Conservation (phyloP, 2,797 vertebrate species). For the Neomorphus geoffroyi region DNA sequence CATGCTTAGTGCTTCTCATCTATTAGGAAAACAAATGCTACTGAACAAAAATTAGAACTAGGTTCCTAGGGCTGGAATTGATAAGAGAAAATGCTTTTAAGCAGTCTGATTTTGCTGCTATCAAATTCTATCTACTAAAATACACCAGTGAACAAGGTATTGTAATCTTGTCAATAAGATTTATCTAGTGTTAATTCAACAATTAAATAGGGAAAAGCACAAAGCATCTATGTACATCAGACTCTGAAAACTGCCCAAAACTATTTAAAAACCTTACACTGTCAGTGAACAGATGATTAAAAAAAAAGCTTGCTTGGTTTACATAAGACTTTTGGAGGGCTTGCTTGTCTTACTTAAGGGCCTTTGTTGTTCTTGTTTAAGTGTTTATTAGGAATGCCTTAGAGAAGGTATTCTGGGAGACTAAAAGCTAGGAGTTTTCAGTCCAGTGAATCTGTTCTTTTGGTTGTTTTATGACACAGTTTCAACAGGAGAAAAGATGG, state of each 20-base stretch:
- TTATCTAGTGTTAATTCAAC: neutral
- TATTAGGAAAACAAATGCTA: neutral
- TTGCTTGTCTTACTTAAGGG: neutral
- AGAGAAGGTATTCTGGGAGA: neutral
- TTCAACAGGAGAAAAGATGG: neutral
- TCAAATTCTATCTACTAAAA: neutral
- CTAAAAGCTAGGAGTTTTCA: neutral
- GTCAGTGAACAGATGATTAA: neutral
- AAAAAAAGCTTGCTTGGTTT: neutral
- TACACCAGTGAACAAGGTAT: neutral
- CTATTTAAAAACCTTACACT: neutral
- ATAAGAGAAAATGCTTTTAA: neutral
- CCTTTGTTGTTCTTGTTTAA: neutral
- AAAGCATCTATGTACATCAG: neutral
- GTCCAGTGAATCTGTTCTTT: neutral
- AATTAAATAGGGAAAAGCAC: neutral
- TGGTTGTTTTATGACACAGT: neutral
- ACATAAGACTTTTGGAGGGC: neutral
- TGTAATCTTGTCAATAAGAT: neutral
- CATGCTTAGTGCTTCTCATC: neutral
- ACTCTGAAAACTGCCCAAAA: neutral
- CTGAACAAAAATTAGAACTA: neutral
- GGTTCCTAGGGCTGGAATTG: neutral
- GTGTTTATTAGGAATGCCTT: neutral
- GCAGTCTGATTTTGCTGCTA: neutral